Percentiles rank a stretch among this genome's conserved stretches.
These are phyloP conservation scores for Notoglanidium macrostoma DNA, from an alignment of 2,797 vertebrate species.

Conservation along the genomic window DNA sequence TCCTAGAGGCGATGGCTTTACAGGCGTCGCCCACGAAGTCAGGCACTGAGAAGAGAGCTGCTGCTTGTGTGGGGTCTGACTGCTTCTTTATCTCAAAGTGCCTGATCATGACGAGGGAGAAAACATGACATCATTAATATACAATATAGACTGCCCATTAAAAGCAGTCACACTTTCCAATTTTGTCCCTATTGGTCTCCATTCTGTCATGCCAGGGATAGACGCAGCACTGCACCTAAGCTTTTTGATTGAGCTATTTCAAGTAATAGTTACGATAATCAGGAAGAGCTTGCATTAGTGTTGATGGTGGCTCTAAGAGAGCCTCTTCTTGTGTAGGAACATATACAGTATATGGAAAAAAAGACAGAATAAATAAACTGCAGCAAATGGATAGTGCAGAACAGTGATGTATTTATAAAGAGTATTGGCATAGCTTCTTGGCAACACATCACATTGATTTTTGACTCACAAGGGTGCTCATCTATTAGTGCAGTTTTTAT, in stretches of 20 bases:
- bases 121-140: neutral
- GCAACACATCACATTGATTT: neutral
- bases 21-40: slow-evolving; percentile 90
- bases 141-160: neutral
- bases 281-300: neutral
- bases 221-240: neutral
- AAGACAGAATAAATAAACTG: neutral
- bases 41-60: slow-evolving; percentile 82
- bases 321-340: neutral
- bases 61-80: slow-evolving; percentile 41
- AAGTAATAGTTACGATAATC: neutral
- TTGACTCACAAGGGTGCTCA: neutral
- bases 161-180: neutral
- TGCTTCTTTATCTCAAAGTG: slow-evolving; percentile 78
- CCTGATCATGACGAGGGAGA: slow-evolving; percentile 67
- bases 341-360: neutral
- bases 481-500: neutral
- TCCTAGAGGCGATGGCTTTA: slow-evolving; percentile 86
- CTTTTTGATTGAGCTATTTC: neutral
- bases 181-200: neutral
- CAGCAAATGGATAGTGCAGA: neutral
- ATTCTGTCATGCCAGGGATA: neutral
- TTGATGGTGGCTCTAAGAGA: neutral
- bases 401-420: neutral
- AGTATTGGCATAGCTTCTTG: neutral